A percentile compares a stretch with the other conserved stretches of the same genome.
These are phyloP conservation scores for Thripadectes ignobilis DNA, from an alignment of 2,797 vertebrate species.

Conservation along the genomic window DNA sequence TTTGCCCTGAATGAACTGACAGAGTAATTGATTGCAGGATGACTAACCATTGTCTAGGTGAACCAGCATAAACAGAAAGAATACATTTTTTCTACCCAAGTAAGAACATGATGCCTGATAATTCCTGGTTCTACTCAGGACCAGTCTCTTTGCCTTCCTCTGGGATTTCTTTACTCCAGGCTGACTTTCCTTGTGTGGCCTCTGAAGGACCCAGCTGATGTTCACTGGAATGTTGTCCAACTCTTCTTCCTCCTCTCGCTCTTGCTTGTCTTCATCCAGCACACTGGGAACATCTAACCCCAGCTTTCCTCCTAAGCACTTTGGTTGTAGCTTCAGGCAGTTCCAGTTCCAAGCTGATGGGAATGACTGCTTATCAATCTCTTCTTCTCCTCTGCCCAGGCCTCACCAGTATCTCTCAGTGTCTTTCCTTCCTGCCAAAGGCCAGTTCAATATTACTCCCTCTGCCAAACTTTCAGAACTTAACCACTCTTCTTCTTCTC, in stretches of 20 bases:
- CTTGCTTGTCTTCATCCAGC: background rate
- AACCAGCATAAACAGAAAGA: constrained; percentile 6
- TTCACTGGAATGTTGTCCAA: background rate
- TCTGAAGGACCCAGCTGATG: background rate
- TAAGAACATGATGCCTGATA: background rate
- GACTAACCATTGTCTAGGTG: constrained; percentile 22
- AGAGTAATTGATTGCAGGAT: constrained; percentile 2
- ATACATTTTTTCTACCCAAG: background rate
- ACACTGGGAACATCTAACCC: background rate
- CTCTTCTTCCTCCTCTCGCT: background rate
- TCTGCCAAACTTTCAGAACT: background rate
- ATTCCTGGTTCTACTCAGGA: background rate
- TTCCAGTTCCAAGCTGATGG: background rate
- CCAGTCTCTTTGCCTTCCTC: background rate
- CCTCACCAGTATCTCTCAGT: background rate
- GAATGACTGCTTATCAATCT: background rate
- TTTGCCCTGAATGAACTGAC: background rate
- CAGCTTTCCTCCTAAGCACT: background rate
- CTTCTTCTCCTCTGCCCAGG: background rate
- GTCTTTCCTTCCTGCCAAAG: background rate
- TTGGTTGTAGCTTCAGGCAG: background rate
- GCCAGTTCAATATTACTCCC: background rate
- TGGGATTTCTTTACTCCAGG: background rate
- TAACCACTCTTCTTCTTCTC: background rate
- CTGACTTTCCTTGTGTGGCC: background rate